These are phyloP conservation scores for Scaptomyza cyrtandrae DNA, from an alignment of 2,888 invertebrate species.

Conservation along the genomic window DNA sequence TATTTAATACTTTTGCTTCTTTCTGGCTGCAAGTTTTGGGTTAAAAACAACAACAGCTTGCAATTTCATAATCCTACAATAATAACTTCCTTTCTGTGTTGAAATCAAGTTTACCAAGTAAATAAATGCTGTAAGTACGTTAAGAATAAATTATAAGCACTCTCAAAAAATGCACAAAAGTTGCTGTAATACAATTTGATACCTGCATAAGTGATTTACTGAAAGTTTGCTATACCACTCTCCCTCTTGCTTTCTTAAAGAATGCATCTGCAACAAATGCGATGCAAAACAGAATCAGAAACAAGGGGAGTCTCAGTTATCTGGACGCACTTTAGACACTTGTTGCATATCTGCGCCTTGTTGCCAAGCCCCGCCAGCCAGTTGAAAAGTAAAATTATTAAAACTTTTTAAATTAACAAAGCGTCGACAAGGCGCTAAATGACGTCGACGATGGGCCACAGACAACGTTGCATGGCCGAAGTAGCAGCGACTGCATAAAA, in stretches of 20 bases:
- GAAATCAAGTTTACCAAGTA: neutral
- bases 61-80: neutral
- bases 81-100: neutral
- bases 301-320: neutral
- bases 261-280: slow-evolving; percentile 7
- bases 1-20: too few relatives aligned
- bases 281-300: slow-evolving; percentile 1
- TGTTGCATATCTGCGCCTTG: slow-evolving; percentile 43
- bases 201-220: slow-evolving; percentile 21
- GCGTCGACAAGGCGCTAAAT: slow-evolving; percentile 61
- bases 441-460: slow-evolving; percentile 41
- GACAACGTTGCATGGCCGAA: slow-evolving; percentile 15
- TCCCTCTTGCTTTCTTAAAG: neutral
- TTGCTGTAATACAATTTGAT: slow-evolving; percentile 16
- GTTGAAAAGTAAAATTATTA: slow-evolving; percentile 71
- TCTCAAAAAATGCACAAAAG: neutral
- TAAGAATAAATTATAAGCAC: slow-evolving; percentile 1
- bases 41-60: neutral
- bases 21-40: too few relatives aligned
- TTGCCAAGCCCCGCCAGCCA: slow-evolving; percentile 8
- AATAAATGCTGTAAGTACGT: slow-evolving; percentile 1
- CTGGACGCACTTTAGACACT: slow-evolving; percentile 33
- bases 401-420: slow-evolving; percentile 70
- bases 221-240: slow-evolving; percentile 7
- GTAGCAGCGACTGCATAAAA: slow-evolving; percentile 35